Evolutionary conservation across 2,888 invertebrate genomes (phyloP).

Genomic region (Schizaphis graminum): DNA sequence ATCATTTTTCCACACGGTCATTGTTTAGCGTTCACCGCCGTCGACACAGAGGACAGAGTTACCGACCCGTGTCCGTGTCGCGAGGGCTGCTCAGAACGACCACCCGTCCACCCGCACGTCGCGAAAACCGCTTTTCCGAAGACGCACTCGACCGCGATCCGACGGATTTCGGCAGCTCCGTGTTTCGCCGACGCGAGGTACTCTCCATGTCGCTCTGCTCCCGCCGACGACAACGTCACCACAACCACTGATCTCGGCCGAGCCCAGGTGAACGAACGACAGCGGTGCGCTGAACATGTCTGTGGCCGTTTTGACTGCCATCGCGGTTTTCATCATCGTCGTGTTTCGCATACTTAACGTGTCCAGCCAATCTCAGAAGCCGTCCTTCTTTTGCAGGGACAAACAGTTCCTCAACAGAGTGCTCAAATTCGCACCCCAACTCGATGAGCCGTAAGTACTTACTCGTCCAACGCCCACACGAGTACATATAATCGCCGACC

Average conservation of each 20-base stretch:
- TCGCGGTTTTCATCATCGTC: slow-evolving; percentile 86
- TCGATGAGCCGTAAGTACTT: slow-evolving; percentile 85
- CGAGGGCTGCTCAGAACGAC: not conserved
- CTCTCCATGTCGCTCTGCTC: not conserved
- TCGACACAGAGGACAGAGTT: not conserved
- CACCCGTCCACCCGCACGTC: not conserved
- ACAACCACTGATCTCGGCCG: not conserved
- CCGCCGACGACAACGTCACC: not conserved
- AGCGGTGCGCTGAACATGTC: slow-evolving; percentile 69
- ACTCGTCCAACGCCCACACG: not conserved
- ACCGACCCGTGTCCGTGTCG: not conserved
- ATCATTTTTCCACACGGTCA: not conserved
- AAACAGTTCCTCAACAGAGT: slow-evolving; percentile 82
- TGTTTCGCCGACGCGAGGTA: not conserved
- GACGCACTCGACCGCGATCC: not conserved
- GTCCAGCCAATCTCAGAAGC: slow-evolving; percentile 85
- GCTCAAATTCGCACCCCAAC: slow-evolving; percentile 83
- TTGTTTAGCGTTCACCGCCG: not conserved
- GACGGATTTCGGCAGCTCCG: not conserved
- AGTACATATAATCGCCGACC: not conserved
- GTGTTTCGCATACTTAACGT: slow-evolving; percentile 88
- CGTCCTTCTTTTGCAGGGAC: slow-evolving; percentile 83
- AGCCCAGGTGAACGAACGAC: not conserved
- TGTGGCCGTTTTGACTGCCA: slow-evolving; percentile 83
- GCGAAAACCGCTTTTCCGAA: not conserved